Percentiles rank a stretch among this genome's conserved stretches.
Evolutionary conservation across 2,113 vertebrate genomes (phyloP).

Genomic region (Catharus fuscescens): DNA sequence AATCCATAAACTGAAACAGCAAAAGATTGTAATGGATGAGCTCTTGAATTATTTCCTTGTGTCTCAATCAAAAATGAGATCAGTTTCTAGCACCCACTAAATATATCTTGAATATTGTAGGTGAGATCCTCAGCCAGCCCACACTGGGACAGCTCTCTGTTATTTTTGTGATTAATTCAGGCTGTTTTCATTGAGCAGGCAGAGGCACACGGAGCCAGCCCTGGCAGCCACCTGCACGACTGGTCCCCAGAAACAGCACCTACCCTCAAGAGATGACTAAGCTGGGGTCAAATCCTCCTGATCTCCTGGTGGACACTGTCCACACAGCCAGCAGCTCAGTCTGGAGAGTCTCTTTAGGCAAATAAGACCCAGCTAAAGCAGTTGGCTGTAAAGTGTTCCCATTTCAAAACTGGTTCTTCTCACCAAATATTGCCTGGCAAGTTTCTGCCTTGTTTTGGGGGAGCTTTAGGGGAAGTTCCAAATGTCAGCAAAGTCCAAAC

Average conservation of each 20-base stretch:
- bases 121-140: neutral
- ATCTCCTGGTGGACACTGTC: neutral
- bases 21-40: neutral
- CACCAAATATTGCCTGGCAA: neutral
- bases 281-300: neutral
- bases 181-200: neutral
- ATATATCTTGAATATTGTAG: neutral
- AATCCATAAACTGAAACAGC: neutral
- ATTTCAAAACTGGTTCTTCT: neutral
- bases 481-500: neutral
- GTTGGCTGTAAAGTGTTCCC: neutral
- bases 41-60: neutral
- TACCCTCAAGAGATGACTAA: neutral
- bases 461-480: neutral
- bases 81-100: neutral
- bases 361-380: neutral
- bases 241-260: neutral
- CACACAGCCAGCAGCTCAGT: neutral
- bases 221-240: neutral
- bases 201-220: neutral
- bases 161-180: neutral
- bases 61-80: neutral
- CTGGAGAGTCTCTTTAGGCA: neutral
- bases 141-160: neutral
- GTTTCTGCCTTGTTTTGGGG: neutral